Evolutionary conservation across 2,113 vertebrate species (phyloP).

Genomic region (Probosciger aterrimus): DNA sequence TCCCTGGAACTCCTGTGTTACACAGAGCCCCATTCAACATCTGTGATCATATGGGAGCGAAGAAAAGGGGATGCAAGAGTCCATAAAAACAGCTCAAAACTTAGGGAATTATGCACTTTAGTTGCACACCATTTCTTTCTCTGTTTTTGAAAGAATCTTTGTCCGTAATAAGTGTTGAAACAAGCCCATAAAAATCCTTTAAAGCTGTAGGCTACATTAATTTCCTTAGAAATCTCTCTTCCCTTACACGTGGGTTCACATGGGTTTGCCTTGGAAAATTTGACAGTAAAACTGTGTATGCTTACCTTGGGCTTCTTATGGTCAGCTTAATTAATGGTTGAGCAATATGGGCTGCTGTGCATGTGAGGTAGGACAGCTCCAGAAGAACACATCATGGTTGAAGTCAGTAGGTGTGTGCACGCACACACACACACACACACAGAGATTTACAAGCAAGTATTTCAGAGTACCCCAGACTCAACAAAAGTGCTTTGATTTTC

Average conservation of each 20-base stretch:
- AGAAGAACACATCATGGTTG: background rate
- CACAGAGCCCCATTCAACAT: background rate
- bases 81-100: background rate
- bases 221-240: background rate
- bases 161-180: background rate
- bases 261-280: background rate
- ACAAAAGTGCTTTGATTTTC: background rate
- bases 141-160: background rate
- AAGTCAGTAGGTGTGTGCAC: background rate
- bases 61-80: background rate
- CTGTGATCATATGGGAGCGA: background rate
- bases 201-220: background rate
- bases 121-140: background rate
- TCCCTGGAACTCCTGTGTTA: background rate
- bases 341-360: background rate
- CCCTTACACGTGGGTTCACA: background rate
- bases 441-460: background rate
- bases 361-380: too few species aligned
- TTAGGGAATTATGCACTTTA: background rate
- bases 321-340: background rate
- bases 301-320: background rate
- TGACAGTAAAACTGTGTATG: background rate
- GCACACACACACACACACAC: too few species aligned
- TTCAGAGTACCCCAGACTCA: background rate
- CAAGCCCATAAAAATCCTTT: background rate